Percentiles rank a stretch among this genome's conserved stretches.
These are phyloP conservation scores for Poecilia gillii DNA, from an alignment of 2,797 vertebrate genomes.

Conservation along the genomic window DNA sequence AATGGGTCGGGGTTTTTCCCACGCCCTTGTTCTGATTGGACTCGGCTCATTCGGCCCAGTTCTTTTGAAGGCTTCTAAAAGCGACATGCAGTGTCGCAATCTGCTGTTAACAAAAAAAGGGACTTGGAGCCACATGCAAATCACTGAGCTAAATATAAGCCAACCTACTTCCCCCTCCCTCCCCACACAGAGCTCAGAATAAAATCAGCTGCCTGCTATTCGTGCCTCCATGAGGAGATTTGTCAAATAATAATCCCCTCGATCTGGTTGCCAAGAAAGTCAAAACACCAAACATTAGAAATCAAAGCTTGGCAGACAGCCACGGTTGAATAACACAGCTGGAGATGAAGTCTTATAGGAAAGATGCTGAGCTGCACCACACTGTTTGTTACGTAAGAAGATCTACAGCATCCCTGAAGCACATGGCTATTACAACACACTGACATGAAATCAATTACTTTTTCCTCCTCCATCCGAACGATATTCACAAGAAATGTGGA, in stretches of 20 bases:
- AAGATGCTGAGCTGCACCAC: slow-evolving; percentile 34
- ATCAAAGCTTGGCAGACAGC: slow-evolving; percentile 7
- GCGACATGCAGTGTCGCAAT: slow-evolving; percentile 30
- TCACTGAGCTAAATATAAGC: slow-evolving; percentile 71
- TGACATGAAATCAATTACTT: background rate
- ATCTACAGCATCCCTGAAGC: slow-evolving; percentile 18
- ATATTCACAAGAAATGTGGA: slow-evolving; percentile 4
- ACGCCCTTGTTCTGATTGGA: slow-evolving; percentile 16
- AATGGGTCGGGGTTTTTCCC: slow-evolving; percentile 16
- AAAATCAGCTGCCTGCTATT: slow-evolving; percentile 68
- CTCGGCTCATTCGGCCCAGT: slow-evolving; percentile 21
- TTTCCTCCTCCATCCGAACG: background rate
- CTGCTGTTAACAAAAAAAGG: slow-evolving; percentile 30
- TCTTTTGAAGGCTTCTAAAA: slow-evolving; percentile 34
- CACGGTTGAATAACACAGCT: slow-evolving; percentile 36
- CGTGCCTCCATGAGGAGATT: slow-evolving; percentile 32
- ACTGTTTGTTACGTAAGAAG: slow-evolving; percentile 67
- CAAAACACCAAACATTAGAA: slow-evolving; percentile 1
- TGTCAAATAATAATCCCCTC: slow-evolving; percentile 19
- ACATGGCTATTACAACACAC: slow-evolving; percentile 20
- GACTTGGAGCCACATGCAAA: slow-evolving; percentile 48
- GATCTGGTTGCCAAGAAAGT: slow-evolving; percentile 16
- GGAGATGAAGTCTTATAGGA: slow-evolving; percentile 24
- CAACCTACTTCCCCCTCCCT: slow-evolving; percentile 65
- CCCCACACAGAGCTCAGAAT: slow-evolving; percentile 52